phyloP scores from a whole-genome alignment of 1,140 invertebrate genomes.

The Meloidogyne exigua region DNA sequence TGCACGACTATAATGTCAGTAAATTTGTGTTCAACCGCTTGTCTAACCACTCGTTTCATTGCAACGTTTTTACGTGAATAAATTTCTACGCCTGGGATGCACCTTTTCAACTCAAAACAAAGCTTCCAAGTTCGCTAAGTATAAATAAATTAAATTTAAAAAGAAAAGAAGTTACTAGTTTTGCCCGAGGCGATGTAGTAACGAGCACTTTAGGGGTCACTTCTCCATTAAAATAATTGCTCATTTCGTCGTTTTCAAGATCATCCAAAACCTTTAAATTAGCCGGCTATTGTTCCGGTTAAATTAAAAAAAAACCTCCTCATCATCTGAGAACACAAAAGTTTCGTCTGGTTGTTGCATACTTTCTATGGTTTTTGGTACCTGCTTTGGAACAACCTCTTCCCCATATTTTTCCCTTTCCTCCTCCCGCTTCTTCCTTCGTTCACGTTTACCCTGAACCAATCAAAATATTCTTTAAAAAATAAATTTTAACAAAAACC shows the following conservation, averaged over 20 bases:
- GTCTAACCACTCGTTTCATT: slow-evolving; percentile 74
- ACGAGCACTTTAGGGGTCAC: slow-evolving; percentile 91
- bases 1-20: slow-evolving; percentile 90
- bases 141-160: slow-evolving; percentile 12
- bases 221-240: slow-evolving; percentile 78
- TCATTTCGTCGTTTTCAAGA: slow-evolving; percentile 82
- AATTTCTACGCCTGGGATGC: slow-evolving; percentile 84
- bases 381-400: slow-evolving; percentile 70
- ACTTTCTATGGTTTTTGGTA: slow-evolving; percentile 87
- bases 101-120: slow-evolving; percentile 81
- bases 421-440: slow-evolving; percentile 56
- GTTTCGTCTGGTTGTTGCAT: slow-evolving; percentile 87
- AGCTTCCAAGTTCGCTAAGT: slow-evolving; percentile 83
- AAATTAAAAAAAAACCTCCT: slow-evolving; percentile 73
- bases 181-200: slow-evolving; percentile 86
- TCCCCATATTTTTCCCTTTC: slow-evolving; percentile 58
- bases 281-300: neutral
- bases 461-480: neutral
- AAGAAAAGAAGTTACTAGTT: slow-evolving; percentile 68
- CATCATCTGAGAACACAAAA: slow-evolving; percentile 75
- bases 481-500: neutral
- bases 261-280: slow-evolving; percentile 68
- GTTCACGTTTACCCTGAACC: slow-evolving; percentile 56
- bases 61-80: slow-evolving; percentile 79
- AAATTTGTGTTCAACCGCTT: slow-evolving; percentile 49